These are phyloP conservation scores for Gila orcuttii DNA, from an alignment of 2,113 vertebrate species.

Conservation along the genomic window DNA sequence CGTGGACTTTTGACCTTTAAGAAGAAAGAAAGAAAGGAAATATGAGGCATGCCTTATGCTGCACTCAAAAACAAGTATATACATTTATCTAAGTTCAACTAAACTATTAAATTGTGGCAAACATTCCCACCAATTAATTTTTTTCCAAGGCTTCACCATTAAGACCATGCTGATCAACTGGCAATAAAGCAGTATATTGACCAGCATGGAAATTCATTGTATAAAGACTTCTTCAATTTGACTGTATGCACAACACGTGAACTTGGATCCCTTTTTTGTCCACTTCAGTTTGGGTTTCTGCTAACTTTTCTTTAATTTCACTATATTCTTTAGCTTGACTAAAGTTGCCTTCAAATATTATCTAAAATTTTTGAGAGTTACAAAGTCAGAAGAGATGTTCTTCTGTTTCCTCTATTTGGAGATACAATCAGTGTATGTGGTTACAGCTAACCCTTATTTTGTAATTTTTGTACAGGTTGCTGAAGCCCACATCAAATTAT, in stretches of 20 bases:
- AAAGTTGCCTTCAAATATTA: background rate
- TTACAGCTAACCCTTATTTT: background rate
- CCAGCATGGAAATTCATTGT: background rate
- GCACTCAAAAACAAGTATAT: background rate
- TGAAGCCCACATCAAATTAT: background rate
- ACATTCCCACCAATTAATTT: background rate
- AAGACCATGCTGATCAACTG: background rate
- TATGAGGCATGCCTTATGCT: background rate
- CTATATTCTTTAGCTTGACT: background rate
- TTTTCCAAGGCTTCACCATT: background rate
- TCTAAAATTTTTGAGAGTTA: background rate
- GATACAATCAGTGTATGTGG: background rate
- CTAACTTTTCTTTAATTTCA: background rate
- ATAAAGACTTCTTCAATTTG: background rate
- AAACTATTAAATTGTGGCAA: constrained; percentile 5
- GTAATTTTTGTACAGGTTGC: background rate
- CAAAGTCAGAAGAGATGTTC: too few species aligned
- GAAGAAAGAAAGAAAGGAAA: background rate
- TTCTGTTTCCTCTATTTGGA: background rate
- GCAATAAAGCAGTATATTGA: background rate
- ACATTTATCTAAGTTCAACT: background rate
- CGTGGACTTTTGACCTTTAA: background rate
- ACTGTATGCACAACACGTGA: background rate
- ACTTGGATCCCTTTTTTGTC: background rate
- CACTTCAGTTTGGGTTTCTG: background rate